These are phyloP conservation scores for Tipula lateralis DNA, from an alignment of 2,888 invertebrate species.

Conservation along the genomic window DNA sequence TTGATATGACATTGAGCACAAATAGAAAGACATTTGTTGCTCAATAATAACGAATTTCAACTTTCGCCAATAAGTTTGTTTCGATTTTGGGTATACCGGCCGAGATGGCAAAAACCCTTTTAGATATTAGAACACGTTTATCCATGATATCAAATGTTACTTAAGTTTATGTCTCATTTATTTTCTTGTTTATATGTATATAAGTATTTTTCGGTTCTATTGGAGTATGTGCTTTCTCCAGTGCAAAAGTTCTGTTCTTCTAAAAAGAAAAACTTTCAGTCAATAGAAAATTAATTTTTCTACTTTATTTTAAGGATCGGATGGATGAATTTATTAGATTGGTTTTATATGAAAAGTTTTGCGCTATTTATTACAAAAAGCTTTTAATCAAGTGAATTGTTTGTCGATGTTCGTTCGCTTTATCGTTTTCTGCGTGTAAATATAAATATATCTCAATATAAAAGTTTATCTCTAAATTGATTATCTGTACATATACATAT, in stretches of 20 bases:
- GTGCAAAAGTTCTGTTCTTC: background rate
- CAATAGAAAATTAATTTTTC: slow-evolving; percentile 11
- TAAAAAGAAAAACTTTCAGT: background rate
- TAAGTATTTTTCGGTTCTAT: background rate
- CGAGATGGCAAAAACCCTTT: background rate
- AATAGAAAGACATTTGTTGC: background rate
- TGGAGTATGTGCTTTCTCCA: background rate
- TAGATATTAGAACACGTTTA: slow-evolving; percentile 19
- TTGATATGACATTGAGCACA: background rate
- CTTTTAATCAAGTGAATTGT: slow-evolving; percentile 11
- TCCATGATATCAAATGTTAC: background rate
- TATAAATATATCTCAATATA: background rate
- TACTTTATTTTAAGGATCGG: background rate
- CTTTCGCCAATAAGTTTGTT: background rate
- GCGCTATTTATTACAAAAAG: background rate
- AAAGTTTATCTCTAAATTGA: background rate
- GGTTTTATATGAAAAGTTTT: slow-evolving; percentile 24
- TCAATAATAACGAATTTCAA: background rate
- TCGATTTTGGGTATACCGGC: background rate
- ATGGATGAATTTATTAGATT: slow-evolving; percentile 11
- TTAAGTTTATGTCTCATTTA: slow-evolving; percentile 19
- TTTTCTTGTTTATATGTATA: background rate
- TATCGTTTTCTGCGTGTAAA: background rate
- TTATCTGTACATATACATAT: background rate
- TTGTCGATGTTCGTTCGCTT: background rate